A percentile compares a stretch with the other conserved stretches of the same genome.
Evolutionary conservation across 2,888 invertebrate species (phyloP).

Genomic region (Cepaea hortensis): DNA sequence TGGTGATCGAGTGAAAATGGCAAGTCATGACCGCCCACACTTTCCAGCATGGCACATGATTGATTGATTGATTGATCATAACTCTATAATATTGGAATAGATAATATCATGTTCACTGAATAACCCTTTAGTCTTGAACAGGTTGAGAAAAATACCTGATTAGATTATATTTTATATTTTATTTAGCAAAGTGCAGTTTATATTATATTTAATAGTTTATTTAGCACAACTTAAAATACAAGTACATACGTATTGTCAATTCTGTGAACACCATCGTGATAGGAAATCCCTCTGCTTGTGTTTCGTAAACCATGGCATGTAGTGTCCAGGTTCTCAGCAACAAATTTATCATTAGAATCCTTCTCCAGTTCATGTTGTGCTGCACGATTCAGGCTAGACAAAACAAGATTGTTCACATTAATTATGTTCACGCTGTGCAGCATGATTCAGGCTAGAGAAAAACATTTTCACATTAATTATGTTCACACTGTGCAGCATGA

Average conservation of each 20-base stretch:
- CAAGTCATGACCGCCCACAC: too few species aligned
- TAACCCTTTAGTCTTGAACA: too few species aligned
- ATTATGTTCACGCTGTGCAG: background rate
- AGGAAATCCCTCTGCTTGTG: slow-evolving; percentile 75
- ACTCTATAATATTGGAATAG: too few species aligned
- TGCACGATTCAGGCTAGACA: slow-evolving; percentile 73
- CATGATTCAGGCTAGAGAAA: background rate
- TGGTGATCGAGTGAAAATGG: too few species aligned
- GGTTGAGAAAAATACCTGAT: too few species aligned
- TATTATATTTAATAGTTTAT: too few species aligned
- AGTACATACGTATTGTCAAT: slow-evolving; percentile 74
- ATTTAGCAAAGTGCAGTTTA: too few species aligned
- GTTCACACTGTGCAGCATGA: slow-evolving; percentile 78
- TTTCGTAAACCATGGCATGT: slow-evolving; percentile 73
- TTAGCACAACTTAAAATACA: too few species aligned
- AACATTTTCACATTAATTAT: background rate
- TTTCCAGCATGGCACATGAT: too few species aligned
- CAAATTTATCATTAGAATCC: slow-evolving; percentile 91
- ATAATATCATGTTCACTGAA: too few species aligned
- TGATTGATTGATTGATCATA: too few species aligned
- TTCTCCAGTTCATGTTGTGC: slow-evolving; percentile 88
- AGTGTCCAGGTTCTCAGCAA: slow-evolving; percentile 79
- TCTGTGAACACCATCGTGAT: slow-evolving; percentile 74
- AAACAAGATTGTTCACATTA: background rate
- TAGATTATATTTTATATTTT: too few species aligned